phyloP scores from a whole-genome alignment of 2,888 invertebrate genomes.

The Papilio elwesi region DNA sequence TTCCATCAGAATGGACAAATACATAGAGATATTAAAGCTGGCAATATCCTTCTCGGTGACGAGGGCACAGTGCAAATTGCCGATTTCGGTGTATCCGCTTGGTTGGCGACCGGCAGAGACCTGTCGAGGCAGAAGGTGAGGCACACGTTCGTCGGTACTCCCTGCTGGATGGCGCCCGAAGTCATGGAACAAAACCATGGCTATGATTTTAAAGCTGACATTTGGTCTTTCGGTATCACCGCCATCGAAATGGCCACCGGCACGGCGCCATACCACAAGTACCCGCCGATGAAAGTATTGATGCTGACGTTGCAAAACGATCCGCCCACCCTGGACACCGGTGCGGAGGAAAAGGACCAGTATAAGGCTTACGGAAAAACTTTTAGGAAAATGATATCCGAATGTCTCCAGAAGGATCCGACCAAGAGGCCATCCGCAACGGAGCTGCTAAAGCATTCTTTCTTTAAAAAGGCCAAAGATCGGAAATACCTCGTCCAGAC shows the following conservation, averaged over 20 bases:
- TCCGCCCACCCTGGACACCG: conserved; percentile 98
- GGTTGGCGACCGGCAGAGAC: conserved; percentile 98
- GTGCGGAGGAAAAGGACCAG: conserved; percentile 98
- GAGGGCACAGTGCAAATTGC: conserved; percentile 99
- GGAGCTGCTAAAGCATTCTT: conserved; percentile 98
- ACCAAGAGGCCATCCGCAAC: conserved; percentile 97
- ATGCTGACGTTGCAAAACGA: conserved; percentile 99
- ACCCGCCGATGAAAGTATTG: conserved; percentile 99
- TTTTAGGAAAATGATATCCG: conserved; percentile 98
- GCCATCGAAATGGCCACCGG: conserved; percentile 99
- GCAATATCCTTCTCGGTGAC: conserved; percentile 98
- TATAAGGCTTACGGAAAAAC: conserved; percentile 99
- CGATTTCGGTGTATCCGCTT: conserved; percentile 99
- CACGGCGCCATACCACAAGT: conserved; percentile 99
- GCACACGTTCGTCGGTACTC: conserved; percentile 99
- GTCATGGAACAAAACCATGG: conserved; percentile 99
- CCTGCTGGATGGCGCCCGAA: conserved; percentile 99
- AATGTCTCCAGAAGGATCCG: conserved; percentile 98
- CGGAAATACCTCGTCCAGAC: conserved; percentile 95
- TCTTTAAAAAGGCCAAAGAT: conserved; percentile 99
- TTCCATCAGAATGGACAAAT: conserved; percentile 98
- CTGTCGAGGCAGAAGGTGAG: conserved; percentile 97
- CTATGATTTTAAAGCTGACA: conserved; percentile 98
- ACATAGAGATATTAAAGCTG: conserved; percentile 90
- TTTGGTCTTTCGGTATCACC: conserved; percentile 95